phyloP scores from a whole-genome alignment of 2,797 vertebrate genomes.

The Danionella dracula region DNA sequence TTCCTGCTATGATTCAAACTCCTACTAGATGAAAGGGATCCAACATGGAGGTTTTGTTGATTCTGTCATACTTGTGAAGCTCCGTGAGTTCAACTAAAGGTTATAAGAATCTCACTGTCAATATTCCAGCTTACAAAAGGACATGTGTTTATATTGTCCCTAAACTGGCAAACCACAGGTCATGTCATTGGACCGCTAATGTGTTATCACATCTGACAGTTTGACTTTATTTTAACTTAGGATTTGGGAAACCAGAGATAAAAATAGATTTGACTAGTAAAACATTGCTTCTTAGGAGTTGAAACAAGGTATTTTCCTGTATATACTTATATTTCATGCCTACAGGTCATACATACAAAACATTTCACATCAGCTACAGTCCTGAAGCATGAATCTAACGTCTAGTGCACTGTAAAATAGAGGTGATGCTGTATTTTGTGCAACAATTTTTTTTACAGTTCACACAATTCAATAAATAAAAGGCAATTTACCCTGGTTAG shows the following conservation, averaged over 20 bases:
- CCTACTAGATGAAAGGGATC: conserved; percentile 39
- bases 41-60: conserved; percentile 58
- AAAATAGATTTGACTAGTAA: not conserved
- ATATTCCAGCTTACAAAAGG: conserved; percentile 52
- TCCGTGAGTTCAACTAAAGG: conserved; percentile 64
- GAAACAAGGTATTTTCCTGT: not conserved
- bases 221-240: conserved; percentile 18
- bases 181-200: conserved; percentile 7
- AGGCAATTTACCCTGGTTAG: too few species aligned
- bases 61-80: conserved; percentile 68
- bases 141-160: conserved; percentile 54
- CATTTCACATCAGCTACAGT: not conserved
- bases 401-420: too few species aligned
- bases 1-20: conserved; percentile 48
- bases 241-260: not conserved
- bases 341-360: not conserved
- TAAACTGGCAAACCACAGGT: conserved; percentile 39
- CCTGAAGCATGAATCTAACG: too few species aligned
- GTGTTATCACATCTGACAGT: not conserved
- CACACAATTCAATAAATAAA: too few species aligned
- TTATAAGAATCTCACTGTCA: conserved; percentile 67
- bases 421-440: too few species aligned
- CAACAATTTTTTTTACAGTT: too few species aligned
- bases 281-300: not conserved
- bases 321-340: not conserved